These are phyloP conservation scores for Noctua janthe DNA, from an alignment of 2,888 invertebrate species.

Conservation along the genomic window DNA sequence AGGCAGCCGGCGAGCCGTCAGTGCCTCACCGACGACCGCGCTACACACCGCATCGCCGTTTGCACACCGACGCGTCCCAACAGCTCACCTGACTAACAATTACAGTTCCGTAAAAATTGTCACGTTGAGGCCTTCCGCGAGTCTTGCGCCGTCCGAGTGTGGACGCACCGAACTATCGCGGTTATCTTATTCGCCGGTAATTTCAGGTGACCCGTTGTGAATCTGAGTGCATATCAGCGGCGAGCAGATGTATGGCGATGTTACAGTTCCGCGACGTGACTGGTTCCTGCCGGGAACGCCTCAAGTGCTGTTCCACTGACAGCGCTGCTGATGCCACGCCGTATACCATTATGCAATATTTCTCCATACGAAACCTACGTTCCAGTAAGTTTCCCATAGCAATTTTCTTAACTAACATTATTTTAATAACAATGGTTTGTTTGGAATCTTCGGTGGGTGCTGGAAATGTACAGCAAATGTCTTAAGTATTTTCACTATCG, in stretches of 20 bases:
- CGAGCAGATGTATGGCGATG: conserved; percentile 66
- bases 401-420: conserved; percentile 51
- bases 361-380: conserved; percentile 69
- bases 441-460: not conserved
- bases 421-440: conserved; percentile 16
- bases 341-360: conserved; percentile 84
- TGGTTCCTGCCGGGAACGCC: conserved; percentile 72
- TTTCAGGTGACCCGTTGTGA: conserved; percentile 73
- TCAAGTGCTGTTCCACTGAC: conserved; percentile 72
- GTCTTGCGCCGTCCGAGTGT: conserved; percentile 43
- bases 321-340: conserved; percentile 73
- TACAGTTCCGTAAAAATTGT: conserved; percentile 68
- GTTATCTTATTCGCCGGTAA: conserved; percentile 44
- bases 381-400: conserved; percentile 78
- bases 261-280: conserved; percentile 70
- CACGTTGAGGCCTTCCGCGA: conserved; percentile 53
- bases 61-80: conserved; percentile 70
- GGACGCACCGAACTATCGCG: conserved; percentile 24
- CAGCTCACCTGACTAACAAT: conserved; percentile 76
- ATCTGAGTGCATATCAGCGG: conserved; percentile 65
- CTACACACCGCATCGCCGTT: conserved; percentile 81
- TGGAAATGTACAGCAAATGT: not conserved
- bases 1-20: conserved; percentile 83
- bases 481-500: not conserved
- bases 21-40: conserved; percentile 86